These are phyloP conservation scores for Invenusta paracnida DNA, from an alignment of 2,888 invertebrate species.

Conservation along the genomic window DNA sequence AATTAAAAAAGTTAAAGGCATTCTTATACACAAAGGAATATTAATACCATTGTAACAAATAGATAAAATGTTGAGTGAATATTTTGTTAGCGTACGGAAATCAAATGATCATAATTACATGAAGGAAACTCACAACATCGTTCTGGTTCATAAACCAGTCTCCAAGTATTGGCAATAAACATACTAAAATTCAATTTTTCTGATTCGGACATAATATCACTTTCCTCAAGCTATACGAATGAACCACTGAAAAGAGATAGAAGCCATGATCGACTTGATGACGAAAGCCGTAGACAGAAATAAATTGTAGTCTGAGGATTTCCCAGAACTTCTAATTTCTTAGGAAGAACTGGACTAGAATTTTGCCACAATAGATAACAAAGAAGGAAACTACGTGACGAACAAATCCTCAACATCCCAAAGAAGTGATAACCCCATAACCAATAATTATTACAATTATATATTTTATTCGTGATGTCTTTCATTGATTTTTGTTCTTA, in stretches of 20 bases:
- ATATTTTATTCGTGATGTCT: background rate
- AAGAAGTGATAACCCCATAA: background rate
- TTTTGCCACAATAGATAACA: too few species aligned
- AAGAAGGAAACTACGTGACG: background rate
- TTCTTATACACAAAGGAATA: background rate
- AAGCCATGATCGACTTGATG: background rate
- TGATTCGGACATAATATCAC: too few species aligned
- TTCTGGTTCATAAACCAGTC: too few species aligned
- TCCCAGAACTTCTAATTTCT: background rate
- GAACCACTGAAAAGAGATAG: too few species aligned
- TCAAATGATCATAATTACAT: background rate
- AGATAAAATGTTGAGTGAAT: background rate
- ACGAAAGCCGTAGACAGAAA: background rate
- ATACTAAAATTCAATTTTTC: too few species aligned
- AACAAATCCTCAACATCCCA: background rate
- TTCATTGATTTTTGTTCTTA: background rate
- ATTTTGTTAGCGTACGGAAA: background rate
- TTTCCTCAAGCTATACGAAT: too few species aligned
- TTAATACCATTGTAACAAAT: background rate
- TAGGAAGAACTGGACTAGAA: background rate
- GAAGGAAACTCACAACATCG: too few species aligned
- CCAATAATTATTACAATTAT: too few species aligned
- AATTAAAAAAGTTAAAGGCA: background rate
- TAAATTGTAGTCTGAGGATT: background rate
- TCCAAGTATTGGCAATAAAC: too few species aligned